phyloP scores from a whole-genome alignment of 2,888 invertebrate genomes.

The Cantharis rustica region DNA sequence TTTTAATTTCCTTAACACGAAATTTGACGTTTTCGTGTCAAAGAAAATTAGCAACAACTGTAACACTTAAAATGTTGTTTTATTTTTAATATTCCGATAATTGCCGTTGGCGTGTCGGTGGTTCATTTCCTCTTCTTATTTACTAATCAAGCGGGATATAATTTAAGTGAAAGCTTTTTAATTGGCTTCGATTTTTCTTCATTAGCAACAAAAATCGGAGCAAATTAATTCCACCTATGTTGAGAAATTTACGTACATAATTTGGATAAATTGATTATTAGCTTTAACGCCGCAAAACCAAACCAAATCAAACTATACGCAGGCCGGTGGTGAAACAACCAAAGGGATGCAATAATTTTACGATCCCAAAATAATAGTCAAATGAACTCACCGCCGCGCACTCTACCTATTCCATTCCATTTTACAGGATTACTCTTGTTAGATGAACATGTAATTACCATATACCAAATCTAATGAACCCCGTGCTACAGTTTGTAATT shows the following conservation, averaged over 20 bases:
- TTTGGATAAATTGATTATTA: neutral
- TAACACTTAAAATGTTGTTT: neutral
- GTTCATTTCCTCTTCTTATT: neutral
- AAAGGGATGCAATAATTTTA: neutral
- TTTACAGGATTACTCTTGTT: slow-evolving; percentile 7
- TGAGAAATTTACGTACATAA: neutral
- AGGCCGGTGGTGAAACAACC: neutral
- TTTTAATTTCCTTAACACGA: neutral
- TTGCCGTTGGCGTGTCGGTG: neutral
- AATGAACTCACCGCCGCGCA: neutral
- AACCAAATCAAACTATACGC: neutral
- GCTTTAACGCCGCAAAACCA: neutral
- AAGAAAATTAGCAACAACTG: neutral
- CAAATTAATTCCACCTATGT: neutral
- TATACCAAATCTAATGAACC: slow-evolving; percentile 3
- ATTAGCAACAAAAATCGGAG: neutral
- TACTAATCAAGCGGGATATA: neutral
- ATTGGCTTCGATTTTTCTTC: neutral
- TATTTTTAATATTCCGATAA: neutral
- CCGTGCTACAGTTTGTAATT: neutral
- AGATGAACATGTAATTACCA: slow-evolving; percentile 8
- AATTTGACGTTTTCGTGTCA: neutral
- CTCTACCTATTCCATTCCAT: neutral
- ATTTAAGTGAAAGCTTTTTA: neutral
- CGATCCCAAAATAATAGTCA: neutral